phyloP scores from a whole-genome alignment of 2,113 vertebrate species.

The Oncorhynchus mykiss region DNA sequence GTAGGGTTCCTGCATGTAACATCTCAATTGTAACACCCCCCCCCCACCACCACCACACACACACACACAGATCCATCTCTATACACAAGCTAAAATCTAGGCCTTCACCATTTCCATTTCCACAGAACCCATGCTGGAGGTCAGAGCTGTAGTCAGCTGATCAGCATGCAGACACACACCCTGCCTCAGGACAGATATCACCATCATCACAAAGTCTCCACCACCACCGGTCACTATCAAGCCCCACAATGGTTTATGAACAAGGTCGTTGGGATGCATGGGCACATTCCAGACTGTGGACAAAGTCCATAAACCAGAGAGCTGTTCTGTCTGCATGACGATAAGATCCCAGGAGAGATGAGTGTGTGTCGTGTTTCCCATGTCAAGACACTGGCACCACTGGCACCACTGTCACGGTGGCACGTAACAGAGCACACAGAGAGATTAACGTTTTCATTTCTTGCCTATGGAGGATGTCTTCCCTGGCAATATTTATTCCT shows the following conservation, averaged over 20 bases:
- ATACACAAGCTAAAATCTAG: slow-evolving; percentile 26
- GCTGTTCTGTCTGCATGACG: slow-evolving; percentile 56
- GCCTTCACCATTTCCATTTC: background rate
- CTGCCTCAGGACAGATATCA: background rate
- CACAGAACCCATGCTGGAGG: slow-evolving; percentile 28
- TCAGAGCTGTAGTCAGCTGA: slow-evolving; percentile 54
- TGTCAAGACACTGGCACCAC: too few species aligned
- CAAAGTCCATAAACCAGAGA: slow-evolving; percentile 60
- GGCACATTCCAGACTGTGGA: slow-evolving; percentile 53
- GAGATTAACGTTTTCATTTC: too few species aligned
- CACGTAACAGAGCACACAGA: too few species aligned
- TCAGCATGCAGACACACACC: slow-evolving; percentile 63
- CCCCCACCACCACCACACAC: too few species aligned
- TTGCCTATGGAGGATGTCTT: too few species aligned
- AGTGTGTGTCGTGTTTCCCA: background rate
- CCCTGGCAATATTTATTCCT: too few species aligned
- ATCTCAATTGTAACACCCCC: too few species aligned
- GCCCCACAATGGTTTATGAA: slow-evolving; percentile 61
- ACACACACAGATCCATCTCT: too few species aligned
- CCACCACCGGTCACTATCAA: background rate
- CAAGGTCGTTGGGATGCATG: slow-evolving; percentile 69
- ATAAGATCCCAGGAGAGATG: slow-evolving; percentile 51
- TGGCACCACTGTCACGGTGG: too few species aligned
- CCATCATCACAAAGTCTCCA: slow-evolving; percentile 1
- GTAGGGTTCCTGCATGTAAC: too few species aligned